Percentiles rank a stretch among this genome's conserved stretches.
Conservation (phyloP, 2,113 vertebrate genomes). For the Coptodon rendalli region DNA sequence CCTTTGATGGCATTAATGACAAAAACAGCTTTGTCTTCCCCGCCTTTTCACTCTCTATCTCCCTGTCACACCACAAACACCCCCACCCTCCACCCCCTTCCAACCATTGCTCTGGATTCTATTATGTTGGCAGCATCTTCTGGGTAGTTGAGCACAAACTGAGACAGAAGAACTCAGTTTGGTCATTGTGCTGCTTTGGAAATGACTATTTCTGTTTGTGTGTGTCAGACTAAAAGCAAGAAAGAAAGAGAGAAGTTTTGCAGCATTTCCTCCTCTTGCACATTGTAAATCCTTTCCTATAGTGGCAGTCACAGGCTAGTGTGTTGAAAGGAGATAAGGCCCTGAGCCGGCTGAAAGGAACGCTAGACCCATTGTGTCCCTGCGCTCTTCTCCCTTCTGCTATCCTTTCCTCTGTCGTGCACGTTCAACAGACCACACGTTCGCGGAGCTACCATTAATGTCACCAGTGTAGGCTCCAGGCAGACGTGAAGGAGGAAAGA, state of each 20-base stretch:
- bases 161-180: constrained; percentile 37
- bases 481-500: neutral
- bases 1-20: constrained; percentile 58
- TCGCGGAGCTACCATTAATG: constrained; percentile 46
- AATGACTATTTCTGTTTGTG: constrained; percentile 33
- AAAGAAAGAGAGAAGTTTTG: constrained; percentile 48
- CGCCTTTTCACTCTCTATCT: constrained; percentile 10
- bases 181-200: constrained; percentile 54
- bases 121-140: constrained; percentile 43
- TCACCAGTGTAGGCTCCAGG: constrained; percentile 12
- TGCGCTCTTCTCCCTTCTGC: constrained; percentile 43
- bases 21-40: constrained; percentile 55
- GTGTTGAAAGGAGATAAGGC: constrained; percentile 76
- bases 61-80: neutral
- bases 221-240: constrained; percentile 11
- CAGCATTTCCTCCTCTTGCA: constrained; percentile 57
- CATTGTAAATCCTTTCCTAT: constrained; percentile 77
- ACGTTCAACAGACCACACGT: constrained; percentile 33
- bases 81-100: neutral
- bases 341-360: constrained; percentile 61
- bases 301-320: constrained; percentile 62
- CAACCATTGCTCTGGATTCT: neutral
- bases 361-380: constrained; percentile 64
- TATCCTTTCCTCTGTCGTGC: constrained; percentile 35
- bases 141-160: constrained; percentile 28